Percentiles rank a stretch among this genome's conserved stretches.
These are phyloP conservation scores for Heliopora coerulea DNA, from an alignment of 92 coral and sea anemone species.

Conservation along the genomic window DNA sequence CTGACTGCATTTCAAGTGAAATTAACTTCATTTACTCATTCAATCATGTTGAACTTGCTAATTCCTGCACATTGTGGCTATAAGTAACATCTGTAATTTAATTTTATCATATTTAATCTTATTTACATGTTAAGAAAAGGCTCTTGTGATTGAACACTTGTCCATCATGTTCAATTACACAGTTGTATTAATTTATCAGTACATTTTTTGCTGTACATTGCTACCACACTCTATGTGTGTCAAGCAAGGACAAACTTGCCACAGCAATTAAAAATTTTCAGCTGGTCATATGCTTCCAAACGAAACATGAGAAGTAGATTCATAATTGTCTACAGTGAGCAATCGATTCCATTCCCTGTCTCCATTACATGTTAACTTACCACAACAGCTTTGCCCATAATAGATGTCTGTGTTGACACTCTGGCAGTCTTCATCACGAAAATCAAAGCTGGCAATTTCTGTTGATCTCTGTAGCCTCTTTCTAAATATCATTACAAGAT, in stretches of 20 bases:
- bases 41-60: no score
- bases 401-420: conserved; percentile 36
- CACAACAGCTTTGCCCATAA: neutral
- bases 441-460: conserved; percentile 92
- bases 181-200: no score
- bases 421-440: conserved; percentile 69
- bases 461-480: conserved; percentile 46
- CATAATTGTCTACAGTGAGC: neutral
- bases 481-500: conserved; percentile 48
- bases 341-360: neutral
- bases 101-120: no score
- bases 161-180: no score
- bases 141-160: no score
- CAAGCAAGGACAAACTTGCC: neutral
- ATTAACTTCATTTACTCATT: no score
- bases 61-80: no score
- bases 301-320: neutral
- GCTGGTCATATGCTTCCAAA: conserved; percentile 5
- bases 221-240: no score
- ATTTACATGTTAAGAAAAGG: no score
- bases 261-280: neutral
- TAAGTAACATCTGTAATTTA: no score
- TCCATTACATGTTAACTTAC: neutral
- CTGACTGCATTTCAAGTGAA: no score
- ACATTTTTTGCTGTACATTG: no score